Percentiles rank a stretch among this genome's conserved stretches.
phyloP scores from a whole-genome alignment of 2,888 invertebrate genomes.

The Petrophora chlorosata region DNA sequence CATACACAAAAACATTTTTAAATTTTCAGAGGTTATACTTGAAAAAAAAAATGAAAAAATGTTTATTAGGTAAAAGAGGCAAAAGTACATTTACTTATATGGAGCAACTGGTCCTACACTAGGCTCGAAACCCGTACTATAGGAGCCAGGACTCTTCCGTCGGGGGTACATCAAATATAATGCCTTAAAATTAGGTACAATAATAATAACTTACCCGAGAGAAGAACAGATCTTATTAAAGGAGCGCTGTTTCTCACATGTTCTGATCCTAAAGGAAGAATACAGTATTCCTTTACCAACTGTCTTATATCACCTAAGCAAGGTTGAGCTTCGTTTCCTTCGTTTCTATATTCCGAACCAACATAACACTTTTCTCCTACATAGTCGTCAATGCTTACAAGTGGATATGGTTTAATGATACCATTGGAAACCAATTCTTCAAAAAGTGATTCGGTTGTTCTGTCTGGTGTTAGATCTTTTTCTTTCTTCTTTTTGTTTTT shows the following conservation, averaged over 20 bases:
- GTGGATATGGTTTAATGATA: conserved; percentile 92
- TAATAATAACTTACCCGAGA: conserved; percentile 86
- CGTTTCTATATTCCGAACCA: conserved; percentile 75
- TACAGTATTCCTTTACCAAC: conserved; percentile 93
- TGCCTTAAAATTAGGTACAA: not conserved
- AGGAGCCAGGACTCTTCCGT: no score
- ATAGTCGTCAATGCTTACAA: conserved; percentile 87
- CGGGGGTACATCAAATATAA: not conserved
- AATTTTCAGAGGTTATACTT: no score
- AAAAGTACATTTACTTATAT: no score
- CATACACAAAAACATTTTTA: no score
- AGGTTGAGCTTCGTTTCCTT: conserved; percentile 79
- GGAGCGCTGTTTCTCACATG: conserved; percentile 88
- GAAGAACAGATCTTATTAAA: conserved; percentile 90
- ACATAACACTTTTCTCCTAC: conserved; percentile 91
- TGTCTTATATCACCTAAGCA: conserved; percentile 93
- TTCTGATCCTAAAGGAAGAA: conserved; percentile 92
- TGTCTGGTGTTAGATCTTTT: conserved; percentile 96
- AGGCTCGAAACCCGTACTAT: no score
- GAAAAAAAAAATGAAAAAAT: no score
- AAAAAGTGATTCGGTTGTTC: conserved; percentile 94
- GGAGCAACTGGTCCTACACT: no score
- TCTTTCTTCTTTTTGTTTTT: conserved; percentile 97
- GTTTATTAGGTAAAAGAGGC: no score
- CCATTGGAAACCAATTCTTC: conserved; percentile 96